phyloP scores from a whole-genome alignment of 2,888 invertebrate genomes.

The Coronaproctus castanopsis region DNA sequence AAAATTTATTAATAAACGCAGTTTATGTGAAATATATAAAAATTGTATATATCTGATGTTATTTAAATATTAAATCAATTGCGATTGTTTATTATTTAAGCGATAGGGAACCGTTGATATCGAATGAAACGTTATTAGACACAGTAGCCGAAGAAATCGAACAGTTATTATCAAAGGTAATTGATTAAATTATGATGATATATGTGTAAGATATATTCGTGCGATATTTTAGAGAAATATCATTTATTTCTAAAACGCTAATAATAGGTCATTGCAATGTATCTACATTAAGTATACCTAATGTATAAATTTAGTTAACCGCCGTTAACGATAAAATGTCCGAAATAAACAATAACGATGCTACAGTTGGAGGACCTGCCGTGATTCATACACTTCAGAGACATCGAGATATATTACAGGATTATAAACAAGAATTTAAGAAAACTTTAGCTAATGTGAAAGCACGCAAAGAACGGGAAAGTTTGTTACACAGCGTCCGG shows the following conservation, averaged over 20 bases:
- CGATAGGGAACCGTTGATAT: conserved; percentile 65
- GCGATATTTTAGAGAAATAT: too few species aligned
- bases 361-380: conserved; percentile 52
- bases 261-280: too few species aligned
- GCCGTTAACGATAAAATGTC: conserved; percentile 66
- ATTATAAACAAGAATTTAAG: conserved; percentile 79
- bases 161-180: conserved; percentile 58
- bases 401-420: conserved; percentile 85
- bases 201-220: too few species aligned
- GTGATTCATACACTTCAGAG: conserved; percentile 83
- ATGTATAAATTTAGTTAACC: conserved; percentile 40
- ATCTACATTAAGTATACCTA: too few species aligned
- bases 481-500: conserved; percentile 44
- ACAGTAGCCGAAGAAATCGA: conserved; percentile 83
- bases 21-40: too few species aligned
- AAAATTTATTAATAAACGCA: too few species aligned
- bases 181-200: too few species aligned
- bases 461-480: conserved; percentile 66
- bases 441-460: conserved; percentile 65
- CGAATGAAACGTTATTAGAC: conserved; percentile 77
- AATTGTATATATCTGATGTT: too few species aligned
- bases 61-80: too few species aligned
- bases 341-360: conserved; percentile 45
- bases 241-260: too few species aligned
- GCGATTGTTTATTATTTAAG: too few species aligned